Conservation (phyloP, 2,797 vertebrate species). For the Alfaro cultratus region DNA sequence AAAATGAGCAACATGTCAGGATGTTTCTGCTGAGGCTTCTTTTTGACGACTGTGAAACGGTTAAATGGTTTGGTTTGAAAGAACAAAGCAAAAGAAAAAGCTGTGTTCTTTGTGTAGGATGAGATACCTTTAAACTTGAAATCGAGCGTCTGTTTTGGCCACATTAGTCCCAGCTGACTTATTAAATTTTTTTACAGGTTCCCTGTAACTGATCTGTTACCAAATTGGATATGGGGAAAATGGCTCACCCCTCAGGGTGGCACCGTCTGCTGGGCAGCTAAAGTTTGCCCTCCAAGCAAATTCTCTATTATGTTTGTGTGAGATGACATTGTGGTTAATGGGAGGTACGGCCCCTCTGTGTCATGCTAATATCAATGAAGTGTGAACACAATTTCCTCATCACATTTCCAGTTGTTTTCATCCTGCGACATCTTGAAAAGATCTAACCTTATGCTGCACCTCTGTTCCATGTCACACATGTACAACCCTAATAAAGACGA, state of each 20-base stretch:
- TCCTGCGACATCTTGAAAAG: neutral
- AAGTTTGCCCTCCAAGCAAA: neutral
- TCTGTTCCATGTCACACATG: neutral
- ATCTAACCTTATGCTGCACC: neutral
- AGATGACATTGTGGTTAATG: neutral
- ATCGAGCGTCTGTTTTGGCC: neutral
- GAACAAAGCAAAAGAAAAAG: neutral
- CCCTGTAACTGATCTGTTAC: neutral
- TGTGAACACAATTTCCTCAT: neutral
- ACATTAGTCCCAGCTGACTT: neutral
- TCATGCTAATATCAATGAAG: neutral
- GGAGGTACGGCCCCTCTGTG: neutral
- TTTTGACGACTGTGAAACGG: neutral
- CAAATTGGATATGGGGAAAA: neutral
- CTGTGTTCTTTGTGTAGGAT: no score
- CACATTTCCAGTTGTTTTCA: neutral
- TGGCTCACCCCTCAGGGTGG: neutral
- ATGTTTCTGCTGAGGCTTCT: neutral
- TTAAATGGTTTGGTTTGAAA: neutral
- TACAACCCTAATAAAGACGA: neutral
- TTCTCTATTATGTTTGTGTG: neutral
- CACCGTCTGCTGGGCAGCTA: neutral
- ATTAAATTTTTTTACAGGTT: neutral
- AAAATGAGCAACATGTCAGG: neutral
- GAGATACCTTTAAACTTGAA: no score